These are phyloP conservation scores for Conchocele bisecta DNA, from an alignment of 2,888 invertebrate species.

Conservation along the genomic window DNA sequence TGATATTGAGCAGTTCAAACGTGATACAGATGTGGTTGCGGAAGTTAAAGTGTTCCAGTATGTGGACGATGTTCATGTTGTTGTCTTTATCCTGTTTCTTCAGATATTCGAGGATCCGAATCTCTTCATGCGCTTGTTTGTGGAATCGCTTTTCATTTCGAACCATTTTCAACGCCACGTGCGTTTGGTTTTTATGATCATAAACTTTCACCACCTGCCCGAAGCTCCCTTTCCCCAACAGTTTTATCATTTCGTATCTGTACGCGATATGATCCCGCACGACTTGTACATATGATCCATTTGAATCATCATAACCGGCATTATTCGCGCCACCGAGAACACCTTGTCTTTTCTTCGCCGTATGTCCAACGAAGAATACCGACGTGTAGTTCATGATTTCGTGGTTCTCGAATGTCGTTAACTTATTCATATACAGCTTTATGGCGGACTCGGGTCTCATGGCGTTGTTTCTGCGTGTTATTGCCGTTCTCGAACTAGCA, in stretches of 20 bases:
- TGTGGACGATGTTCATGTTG: conserved; percentile 99
- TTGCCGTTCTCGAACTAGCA: conserved; percentile 76
- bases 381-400: conserved; percentile 96
- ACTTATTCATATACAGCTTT: conserved; percentile 86
- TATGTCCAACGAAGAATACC: conserved; percentile 96
- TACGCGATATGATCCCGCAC: conserved; percentile 99
- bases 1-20: conserved; percentile 97
- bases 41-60: conserved; percentile 99
- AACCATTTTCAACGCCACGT: conserved; percentile 98
- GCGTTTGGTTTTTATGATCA: conserved; percentile 97
- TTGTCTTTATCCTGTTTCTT: conserved; percentile 98
- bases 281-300: conserved; percentile 98
- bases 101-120: conserved; percentile 96
- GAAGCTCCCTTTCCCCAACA: conserved; percentile 99
- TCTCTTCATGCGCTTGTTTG: conserved; percentile 99
- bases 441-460: conserved; percentile 82
- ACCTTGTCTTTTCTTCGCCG: conserved; percentile 93
- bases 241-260: conserved; percentile 96
- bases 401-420: conserved; percentile 97
- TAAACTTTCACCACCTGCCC: conserved; percentile 99
- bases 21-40: conserved; percentile 99
- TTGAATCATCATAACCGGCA: conserved; percentile 98
- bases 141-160: conserved; percentile 99
- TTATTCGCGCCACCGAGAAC: conserved; percentile 94
- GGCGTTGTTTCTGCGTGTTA: conserved; percentile 76